A percentile compares a stretch with the other conserved stretches of the same genome.
Evolutionary conservation across 2,888 invertebrate genomes (phyloP).

Genomic region (Rhopalosiphum nymphaeae): DNA sequence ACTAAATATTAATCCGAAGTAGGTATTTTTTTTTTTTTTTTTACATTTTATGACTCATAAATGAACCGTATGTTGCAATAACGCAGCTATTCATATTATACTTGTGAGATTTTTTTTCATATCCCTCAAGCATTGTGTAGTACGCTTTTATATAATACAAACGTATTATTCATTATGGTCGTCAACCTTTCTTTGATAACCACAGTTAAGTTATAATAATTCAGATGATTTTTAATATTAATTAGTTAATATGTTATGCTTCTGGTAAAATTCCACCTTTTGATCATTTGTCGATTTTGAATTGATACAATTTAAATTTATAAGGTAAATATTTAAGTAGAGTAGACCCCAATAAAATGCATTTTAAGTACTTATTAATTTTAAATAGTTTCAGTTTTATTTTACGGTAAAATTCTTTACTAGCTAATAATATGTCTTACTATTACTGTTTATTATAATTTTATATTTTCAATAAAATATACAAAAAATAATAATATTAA

Average conservation of each 20-base stretch:
- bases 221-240: neutral
- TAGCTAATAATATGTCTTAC: neutral
- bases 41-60: slow-evolving; percentile 27
- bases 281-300: neutral
- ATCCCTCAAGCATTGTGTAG: neutral
- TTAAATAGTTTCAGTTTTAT: neutral
- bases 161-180: neutral
- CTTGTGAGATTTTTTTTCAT: neutral
- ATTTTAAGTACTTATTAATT: neutral
- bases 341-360: neutral
- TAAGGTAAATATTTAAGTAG: neutral
- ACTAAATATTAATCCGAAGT: slow-evolving; percentile 36
- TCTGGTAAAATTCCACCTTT: neutral
- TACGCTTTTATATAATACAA: neutral
- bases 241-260: neutral
- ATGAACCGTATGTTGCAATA: slow-evolving; percentile 41
- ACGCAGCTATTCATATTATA: slow-evolving; percentile 7
- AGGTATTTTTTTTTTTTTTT: slow-evolving; percentile 21
- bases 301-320: neutral
- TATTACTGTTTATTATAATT: neutral
- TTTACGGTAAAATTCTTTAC: neutral
- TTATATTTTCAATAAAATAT: neutral
- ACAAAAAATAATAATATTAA: neutral
- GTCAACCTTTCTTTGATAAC: neutral
- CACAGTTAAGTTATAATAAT: neutral